Evolutionary conservation across 1,140 invertebrate genomes (phyloP), one percentile per base, ranked within the genome.

Genomic region (Berghia stephanieae): DNA sequence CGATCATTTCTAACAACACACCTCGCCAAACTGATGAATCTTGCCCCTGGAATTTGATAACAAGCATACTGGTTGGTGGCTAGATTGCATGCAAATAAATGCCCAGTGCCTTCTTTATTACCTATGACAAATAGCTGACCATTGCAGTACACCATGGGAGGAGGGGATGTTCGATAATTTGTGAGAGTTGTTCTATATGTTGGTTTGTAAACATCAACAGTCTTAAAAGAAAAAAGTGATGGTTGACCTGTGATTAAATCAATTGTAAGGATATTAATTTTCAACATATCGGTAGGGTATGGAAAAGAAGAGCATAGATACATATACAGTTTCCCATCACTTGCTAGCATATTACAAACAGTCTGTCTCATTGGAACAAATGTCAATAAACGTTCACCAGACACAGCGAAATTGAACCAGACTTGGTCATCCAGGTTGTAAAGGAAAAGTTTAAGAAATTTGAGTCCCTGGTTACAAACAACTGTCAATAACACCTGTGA

Each of bases 261-360:
- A 42, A 86, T 77, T 16, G 82, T 85, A 38, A 88, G 81, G 38
- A 88, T 86, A 79, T 86, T 86, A 46, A 87, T 85, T 57, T 86
- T 86, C 46, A 86, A 79, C 84, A 88, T 86, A 70, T 88, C 85
- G 24, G 86, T 86, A 16, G 87, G 87, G 71, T 87, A 88, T 10
- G 87, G 87, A 73, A 88, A 87, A 49, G 83, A 86, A 31, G 85
- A 86, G 74, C 86, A 86, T 16, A 88, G 75, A 63, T 87, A 88
- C 81, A 88, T 81, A 73, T 86, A 88, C 16, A 88, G 77, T 36
- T 82, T 80, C 36, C 83, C 83, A 63, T 86, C 83, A 68, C 85
- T 77, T 16, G 83, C 74, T 27, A 87, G 80, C 77, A 87, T 80
- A 75, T 81, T 86, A 63, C 86, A 86, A 0, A 88, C 81, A n/a